phyloP scores from a whole-genome alignment of 2,888 invertebrate genomes.

The Lampropteryx suffumata region DNA sequence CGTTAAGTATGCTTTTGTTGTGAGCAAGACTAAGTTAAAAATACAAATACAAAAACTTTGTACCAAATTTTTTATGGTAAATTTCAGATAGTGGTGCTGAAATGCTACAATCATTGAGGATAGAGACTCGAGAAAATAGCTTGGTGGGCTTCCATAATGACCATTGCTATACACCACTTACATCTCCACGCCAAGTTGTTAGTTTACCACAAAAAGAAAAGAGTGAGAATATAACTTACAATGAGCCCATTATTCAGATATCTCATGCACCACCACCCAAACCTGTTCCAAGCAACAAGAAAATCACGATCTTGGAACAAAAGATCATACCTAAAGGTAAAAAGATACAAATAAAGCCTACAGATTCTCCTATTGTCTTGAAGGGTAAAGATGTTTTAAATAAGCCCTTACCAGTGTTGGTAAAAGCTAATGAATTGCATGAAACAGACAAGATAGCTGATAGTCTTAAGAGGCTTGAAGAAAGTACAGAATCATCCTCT shows the following conservation, averaged over 20 bases:
- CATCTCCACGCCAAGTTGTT: slow-evolving; percentile 83
- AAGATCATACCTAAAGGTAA: slow-evolving; percentile 78
- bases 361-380: slow-evolving; percentile 59
- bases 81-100: slow-evolving; percentile 75
- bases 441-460: slow-evolving; percentile 51
- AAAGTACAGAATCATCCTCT: slow-evolving; percentile 77
- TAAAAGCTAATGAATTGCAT: slow-evolving; percentile 57
- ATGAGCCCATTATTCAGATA: slow-evolving; percentile 75
- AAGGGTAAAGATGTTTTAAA: slow-evolving; percentile 70
- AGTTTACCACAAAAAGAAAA: slow-evolving; percentile 46
- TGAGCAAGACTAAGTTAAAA: too few relatives aligned
- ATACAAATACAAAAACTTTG: too few relatives aligned
- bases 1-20: too few relatives aligned
- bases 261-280: slow-evolving; percentile 70
- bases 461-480: slow-evolving; percentile 67
- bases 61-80: not conserved
- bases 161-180: slow-evolving; percentile 90
- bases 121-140: slow-evolving; percentile 78
- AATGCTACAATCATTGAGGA: slow-evolving; percentile 76
- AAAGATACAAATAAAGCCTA: slow-evolving; percentile 65
- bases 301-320: slow-evolving; percentile 77
- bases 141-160: slow-evolving; percentile 88
- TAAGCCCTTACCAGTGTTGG: slow-evolving; percentile 59
- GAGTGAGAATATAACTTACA: slow-evolving; percentile 60
- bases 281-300: slow-evolving; percentile 69